These are phyloP conservation scores for Castor canadensis DNA, from an alignment of 2,113 vertebrate species.

Conservation along the genomic window DNA sequence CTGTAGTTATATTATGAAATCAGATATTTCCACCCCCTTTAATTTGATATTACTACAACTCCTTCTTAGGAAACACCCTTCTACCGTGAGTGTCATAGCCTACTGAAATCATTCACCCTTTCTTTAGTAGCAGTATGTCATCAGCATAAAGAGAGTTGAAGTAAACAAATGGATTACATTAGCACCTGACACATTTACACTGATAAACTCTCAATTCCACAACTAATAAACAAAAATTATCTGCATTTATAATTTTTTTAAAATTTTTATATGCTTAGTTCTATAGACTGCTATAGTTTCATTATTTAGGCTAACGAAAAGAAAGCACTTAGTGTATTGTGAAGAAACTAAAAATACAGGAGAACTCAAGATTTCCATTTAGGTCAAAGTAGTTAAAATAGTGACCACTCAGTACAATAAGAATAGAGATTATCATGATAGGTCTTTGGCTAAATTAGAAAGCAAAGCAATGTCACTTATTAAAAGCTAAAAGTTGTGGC, in stretches of 20 bases:
- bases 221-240: neutral
- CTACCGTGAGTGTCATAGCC: neutral
- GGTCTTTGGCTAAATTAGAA: slow-evolving; percentile 12
- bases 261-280: neutral
- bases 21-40: neutral
- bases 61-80: neutral
- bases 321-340: neutral
- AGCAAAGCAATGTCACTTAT: slow-evolving; percentile 13
- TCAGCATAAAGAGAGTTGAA: neutral
- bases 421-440: neutral
- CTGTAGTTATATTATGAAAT: neutral
- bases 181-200: neutral
- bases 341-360: neutral
- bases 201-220: neutral
- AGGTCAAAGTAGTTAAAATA: slow-evolving; percentile 39
- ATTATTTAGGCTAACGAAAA: neutral
- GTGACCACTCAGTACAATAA: neutral
- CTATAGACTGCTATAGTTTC: neutral
- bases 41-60: neutral
- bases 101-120: neutral
- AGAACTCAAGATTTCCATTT: neutral
- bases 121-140: neutral
- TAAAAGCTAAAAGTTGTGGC: slow-evolving; percentile 35
- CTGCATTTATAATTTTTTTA: neutral
- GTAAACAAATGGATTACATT: neutral